A percentile compares a stretch with the other conserved stretches of the same genome.
Evolutionary conservation across 2,797 vertebrate genomes (phyloP).

Genomic region (Pithecia hirsuta): DNA sequence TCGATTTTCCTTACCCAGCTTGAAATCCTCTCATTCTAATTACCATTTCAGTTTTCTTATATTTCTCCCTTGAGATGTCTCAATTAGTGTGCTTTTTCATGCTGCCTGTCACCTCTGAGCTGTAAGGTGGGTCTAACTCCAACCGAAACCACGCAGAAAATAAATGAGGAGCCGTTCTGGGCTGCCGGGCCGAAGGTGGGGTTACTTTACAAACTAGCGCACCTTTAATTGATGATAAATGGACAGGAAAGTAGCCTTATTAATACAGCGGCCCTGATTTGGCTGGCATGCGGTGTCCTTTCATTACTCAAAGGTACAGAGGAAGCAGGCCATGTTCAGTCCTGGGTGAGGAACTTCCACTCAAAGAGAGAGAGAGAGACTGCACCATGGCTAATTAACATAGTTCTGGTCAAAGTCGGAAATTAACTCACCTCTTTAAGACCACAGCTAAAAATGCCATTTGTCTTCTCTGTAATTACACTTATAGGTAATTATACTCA

Average conservation of each 20-base stretch:
- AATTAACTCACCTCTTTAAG: slow-evolving; percentile 86
- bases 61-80: slow-evolving; percentile 87
- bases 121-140: slow-evolving; percentile 86
- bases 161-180: slow-evolving; percentile 87
- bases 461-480: slow-evolving; percentile 85
- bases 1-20: slow-evolving; percentile 85
- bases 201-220: slow-evolving; percentile 86
- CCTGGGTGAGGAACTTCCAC: slow-evolving; percentile 79
- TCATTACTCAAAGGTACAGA: slow-evolving; percentile 86
- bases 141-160: slow-evolving; percentile 86
- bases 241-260: slow-evolving; percentile 86
- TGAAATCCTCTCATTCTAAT: slow-evolving; percentile 87
- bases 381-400: slow-evolving; percentile 84
- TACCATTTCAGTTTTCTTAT: slow-evolving; percentile 85
- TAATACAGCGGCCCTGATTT: slow-evolving; percentile 84
- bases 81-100: slow-evolving; percentile 89
- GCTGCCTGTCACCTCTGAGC: slow-evolving; percentile 86
- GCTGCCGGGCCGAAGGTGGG: slow-evolving; percentile 85
- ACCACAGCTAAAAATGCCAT: slow-evolving; percentile 82
- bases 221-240: slow-evolving; percentile 91
- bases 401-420: slow-evolving; percentile 84
- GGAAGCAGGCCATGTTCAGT: slow-evolving; percentile 78
- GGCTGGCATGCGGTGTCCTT: slow-evolving; percentile 79
- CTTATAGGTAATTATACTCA: slow-evolving; percentile 84
- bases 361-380: slow-evolving; percentile 61